phyloP scores from a whole-genome alignment of 2,797 vertebrate species.

The Poecilia gillii region DNA sequence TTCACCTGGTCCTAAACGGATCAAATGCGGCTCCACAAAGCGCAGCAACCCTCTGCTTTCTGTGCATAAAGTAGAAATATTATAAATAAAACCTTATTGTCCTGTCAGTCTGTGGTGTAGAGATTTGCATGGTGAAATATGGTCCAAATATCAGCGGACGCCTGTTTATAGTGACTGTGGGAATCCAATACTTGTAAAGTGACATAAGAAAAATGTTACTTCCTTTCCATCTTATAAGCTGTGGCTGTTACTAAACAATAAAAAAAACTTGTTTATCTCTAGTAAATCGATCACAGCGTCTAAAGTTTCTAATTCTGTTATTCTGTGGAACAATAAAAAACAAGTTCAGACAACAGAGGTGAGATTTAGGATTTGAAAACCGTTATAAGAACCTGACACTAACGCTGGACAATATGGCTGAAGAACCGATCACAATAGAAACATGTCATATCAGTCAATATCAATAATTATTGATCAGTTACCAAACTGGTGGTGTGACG shows the following conservation, averaged over 20 bases:
- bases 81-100: constrained; percentile 54
- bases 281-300: neutral
- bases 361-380: neutral
- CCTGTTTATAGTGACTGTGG: constrained; percentile 16
- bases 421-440: no score
- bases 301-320: neutral
- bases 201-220: neutral
- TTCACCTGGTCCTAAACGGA: constrained; percentile 36
- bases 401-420: no score
- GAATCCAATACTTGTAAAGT: neutral
- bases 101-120: constrained; percentile 37
- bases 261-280: neutral
- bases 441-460: no score
- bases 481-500: no score
- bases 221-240: constrained; percentile 4
- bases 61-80: constrained; percentile 54
- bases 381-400: neutral
- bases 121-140: constrained; percentile 37
- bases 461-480: no score
- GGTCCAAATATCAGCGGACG: constrained; percentile 5
- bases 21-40: constrained; percentile 54
- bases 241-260: constrained; percentile 15
- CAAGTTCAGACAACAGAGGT: neutral
- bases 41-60: constrained; percentile 2
- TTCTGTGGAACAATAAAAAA: neutral